A percentile compares a stretch with the other conserved stretches of the same genome.
phyloP scores from a whole-genome alignment of 1,140 invertebrate genomes.

The Macrobrachium nipponense region DNA sequence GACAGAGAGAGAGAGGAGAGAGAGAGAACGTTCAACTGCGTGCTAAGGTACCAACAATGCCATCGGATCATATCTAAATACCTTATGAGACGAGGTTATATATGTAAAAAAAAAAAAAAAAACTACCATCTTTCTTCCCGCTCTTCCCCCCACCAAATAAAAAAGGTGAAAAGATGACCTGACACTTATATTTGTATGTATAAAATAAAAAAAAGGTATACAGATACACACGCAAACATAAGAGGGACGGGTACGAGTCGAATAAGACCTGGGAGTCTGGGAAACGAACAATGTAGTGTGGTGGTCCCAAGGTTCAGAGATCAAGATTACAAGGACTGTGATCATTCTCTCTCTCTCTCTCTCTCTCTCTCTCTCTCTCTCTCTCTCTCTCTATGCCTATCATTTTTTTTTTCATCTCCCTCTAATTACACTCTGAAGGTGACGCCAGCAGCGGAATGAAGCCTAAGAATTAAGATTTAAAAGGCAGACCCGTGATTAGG shows the following conservation, averaged over 20 bases:
- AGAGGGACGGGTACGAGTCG: no score
- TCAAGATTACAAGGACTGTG: no score
- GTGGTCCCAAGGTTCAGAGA: no score
- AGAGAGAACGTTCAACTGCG: neutral
- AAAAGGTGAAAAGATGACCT: neutral
- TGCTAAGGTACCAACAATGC: no score
- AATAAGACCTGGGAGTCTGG: no score
- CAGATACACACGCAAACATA: conserved; percentile 1
- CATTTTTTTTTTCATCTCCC: neutral
- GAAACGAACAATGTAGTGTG: no score
- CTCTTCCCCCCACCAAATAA: neutral
- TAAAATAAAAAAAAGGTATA: conserved; percentile 1
- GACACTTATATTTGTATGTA: neutral
- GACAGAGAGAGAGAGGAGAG: conserved; percentile 23
- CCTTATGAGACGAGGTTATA: no score
- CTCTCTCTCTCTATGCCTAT: conserved; percentile 17
- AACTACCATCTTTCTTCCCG: neutral
- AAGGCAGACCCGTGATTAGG: no score
- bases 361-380: conserved; percentile 35
- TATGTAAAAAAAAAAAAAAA: neutral
- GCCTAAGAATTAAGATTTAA: no score
- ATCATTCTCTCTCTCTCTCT: conserved; percentile 31
- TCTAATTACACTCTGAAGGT: neutral
- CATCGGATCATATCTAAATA: no score
- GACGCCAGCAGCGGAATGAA: no score